These are phyloP conservation scores for Kradibia gibbosae DNA, from an alignment of 1,140 invertebrate genomes.

Conservation along the genomic window DNA sequence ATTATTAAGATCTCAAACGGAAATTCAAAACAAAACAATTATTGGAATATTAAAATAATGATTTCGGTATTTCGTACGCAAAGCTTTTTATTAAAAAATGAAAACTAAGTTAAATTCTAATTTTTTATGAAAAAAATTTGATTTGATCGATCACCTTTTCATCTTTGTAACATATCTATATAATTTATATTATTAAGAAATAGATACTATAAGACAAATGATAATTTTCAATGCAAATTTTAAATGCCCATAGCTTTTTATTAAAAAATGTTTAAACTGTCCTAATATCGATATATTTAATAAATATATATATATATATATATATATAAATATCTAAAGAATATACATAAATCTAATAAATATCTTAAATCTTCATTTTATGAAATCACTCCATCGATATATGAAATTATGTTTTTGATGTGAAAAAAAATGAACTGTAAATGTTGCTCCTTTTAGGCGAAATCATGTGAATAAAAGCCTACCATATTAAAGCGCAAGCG, in stretches of 20 bases:
- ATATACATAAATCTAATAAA: background rate
- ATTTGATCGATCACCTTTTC: background rate
- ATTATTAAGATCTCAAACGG: too few relatives aligned
- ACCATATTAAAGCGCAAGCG: conserved; percentile 12
- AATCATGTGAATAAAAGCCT: conserved; percentile 21
- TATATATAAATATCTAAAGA: background rate
- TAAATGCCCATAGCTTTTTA: background rate
- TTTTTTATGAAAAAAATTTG: background rate
- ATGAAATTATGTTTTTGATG: background rate
- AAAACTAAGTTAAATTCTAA: background rate
- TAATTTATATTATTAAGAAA: background rate
- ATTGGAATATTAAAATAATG: too few relatives aligned
- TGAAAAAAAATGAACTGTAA: conserved; percentile 18
- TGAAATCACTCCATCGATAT: background rate
- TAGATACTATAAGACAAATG: background rate
- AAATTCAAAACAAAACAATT: background rate
- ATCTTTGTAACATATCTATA: background rate
- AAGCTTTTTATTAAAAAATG: background rate
- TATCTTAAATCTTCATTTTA: background rate
- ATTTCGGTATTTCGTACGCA: too few relatives aligned
- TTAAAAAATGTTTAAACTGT: background rate
- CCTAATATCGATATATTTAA: conserved; percentile 14
- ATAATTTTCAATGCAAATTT: background rate
- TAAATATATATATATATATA: background rate
- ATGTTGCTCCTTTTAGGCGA: conserved; percentile 10